These are phyloP conservation scores for Amblyornis subalaris DNA, from an alignment of 2,113 vertebrate genomes.

Conservation along the genomic window DNA sequence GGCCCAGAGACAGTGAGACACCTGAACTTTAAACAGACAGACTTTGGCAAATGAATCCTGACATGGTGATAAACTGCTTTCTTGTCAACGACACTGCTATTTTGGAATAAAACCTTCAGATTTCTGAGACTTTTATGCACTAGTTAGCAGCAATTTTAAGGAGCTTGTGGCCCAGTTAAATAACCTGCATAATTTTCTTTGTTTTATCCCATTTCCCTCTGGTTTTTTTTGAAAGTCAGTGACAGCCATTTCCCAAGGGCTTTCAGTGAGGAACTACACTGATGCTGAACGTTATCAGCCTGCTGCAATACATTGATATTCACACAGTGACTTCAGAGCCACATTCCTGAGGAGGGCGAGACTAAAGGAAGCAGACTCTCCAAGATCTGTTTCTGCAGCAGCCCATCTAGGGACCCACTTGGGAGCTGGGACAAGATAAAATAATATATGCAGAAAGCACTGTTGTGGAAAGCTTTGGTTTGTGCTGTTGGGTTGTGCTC, in stretches of 20 bases:
- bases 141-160: neutral
- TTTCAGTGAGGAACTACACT: neutral
- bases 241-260: neutral
- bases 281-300: neutral
- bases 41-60: neutral
- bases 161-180: neutral
- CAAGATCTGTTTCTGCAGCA: neutral
- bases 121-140: neutral
- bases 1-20: neutral
- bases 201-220: neutral
- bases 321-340: neutral
- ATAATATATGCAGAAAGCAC: neutral
- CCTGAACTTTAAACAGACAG: fast-evolving
- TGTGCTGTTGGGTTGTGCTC: neutral
- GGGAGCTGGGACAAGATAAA: neutral
- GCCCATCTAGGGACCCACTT: neutral
- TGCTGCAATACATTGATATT: neutral
- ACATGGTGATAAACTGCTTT: neutral
- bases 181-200: neutral
- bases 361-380: neutral
- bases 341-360: neutral
- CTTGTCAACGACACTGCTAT: neutral
- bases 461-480: neutral
- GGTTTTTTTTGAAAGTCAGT: neutral
- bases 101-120: neutral